Evolutionary conservation across 2,797 vertebrate genomes (phyloP).

Genomic region (Platalea minor): DNA sequence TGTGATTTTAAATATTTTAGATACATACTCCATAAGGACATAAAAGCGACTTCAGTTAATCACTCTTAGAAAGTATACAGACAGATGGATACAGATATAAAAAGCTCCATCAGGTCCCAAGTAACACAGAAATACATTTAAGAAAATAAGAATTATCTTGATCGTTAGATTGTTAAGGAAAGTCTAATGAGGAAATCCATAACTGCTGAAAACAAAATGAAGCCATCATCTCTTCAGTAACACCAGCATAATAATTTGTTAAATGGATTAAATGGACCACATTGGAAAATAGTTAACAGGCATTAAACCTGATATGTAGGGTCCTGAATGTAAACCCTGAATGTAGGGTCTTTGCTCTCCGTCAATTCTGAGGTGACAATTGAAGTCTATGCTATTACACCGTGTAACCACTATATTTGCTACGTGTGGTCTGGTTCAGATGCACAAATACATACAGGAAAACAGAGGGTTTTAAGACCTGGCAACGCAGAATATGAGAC

Average conservation of each 20-base stretch:
- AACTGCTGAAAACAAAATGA: background rate
- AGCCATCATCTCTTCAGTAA: background rate
- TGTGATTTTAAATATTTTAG: constrained; percentile 5
- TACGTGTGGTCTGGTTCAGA: background rate
- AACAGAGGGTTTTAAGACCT: background rate
- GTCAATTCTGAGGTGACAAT: background rate
- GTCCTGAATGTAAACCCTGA: background rate
- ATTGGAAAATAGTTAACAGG: background rate
- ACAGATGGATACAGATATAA: background rate
- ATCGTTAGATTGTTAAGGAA: background rate
- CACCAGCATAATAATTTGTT: background rate
- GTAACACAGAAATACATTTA: background rate
- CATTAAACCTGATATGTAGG: background rate
- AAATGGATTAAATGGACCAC: background rate
- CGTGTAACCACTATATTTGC: background rate
- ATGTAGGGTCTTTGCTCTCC: background rate
- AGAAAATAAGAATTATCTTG: background rate
- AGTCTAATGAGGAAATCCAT: background rate
- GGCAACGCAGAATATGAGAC: background rate
- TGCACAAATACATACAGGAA: background rate
- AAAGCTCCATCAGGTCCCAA: background rate
- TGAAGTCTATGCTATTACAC: background rate
- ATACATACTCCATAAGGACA: background rate
- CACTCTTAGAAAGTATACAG: background rate
- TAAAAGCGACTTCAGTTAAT: background rate